Evolutionary conservation across 92 coral and sea anemone genomes (phyloP), one percentile per base, ranked within the genome.

Genomic region (Heteractis magnifica): DNA sequence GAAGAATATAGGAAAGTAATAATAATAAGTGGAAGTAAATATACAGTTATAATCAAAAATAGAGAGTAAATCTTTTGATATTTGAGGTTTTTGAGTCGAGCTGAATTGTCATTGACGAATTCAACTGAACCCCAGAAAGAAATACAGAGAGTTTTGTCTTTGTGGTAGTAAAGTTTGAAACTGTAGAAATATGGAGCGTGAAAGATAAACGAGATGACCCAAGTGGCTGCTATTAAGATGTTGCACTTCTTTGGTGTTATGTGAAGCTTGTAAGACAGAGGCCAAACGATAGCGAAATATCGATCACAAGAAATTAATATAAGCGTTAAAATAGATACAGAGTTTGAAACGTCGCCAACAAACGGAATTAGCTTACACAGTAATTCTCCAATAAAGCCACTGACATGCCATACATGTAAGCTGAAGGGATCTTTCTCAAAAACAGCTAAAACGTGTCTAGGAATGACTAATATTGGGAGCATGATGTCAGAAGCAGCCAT

Each of bases 401-500:
- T 51, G 1, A 85, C 52, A 34, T 52, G 88, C 88, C 88, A 85
- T 3, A 72, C 79, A 14, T 77, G 64, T 3, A 50, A 14, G 14
- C 75, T 19, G 26, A 11, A 19, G 4, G 26, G 59, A 0, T 79
- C 88, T 85, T 59, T 79, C 79, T 85, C 88, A 49, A 85, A 65
- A 3, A 79, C 72, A 2, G 81, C 83, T 2, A 23, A 51, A 4
- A 78, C 74, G 12, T 85, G 71, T 4, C 88, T 51, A 4, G 88
- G 88, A 13, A 85, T 79, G 14, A 85, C 83, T 21, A 85, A 65
- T 6, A 85, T 19, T 2, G 88, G 88, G 1, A 85, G 53, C 68
- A 85, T 52, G 4, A 85, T 20, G 44, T 78, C 88, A 8, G 88
- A 85, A 7, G 83, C 88, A 20, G 88, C 88, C 88, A 85, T 85